Percentiles rank a stretch among this genome's conserved stretches.
Conservation (phyloP, 2,797 vertebrate species). For the Onychomys torridus region DNA sequence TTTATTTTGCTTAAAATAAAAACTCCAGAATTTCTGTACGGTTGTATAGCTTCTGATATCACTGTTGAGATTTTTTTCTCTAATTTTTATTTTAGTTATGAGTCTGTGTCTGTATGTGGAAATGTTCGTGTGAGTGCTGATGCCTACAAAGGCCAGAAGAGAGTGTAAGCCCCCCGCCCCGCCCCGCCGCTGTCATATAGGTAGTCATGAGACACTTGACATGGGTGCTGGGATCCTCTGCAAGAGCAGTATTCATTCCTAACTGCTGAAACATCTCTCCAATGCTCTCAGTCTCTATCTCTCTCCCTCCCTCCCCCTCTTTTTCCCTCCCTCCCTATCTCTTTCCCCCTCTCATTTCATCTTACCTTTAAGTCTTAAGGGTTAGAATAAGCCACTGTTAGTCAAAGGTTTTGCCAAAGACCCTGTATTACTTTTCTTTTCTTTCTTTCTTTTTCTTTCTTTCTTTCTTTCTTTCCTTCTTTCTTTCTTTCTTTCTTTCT, state of each 20-base stretch:
- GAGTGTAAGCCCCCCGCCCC: not conserved
- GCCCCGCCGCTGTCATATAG: not conserved
- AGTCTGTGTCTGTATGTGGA: not conserved
- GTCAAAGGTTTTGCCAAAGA: not conserved
- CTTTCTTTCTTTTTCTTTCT: no score
- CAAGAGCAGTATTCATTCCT: not conserved
- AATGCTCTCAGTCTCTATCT: not conserved
- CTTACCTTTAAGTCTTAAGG: not conserved
- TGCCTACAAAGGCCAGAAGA: not conserved
- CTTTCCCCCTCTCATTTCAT: not conserved
- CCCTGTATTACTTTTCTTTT: no score
- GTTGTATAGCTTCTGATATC: not conserved
- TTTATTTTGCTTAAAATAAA: not conserved
- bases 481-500: no score
- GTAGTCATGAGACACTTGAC: not conserved
- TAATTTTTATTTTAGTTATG: not conserved
- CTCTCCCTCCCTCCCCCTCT: not conserved
- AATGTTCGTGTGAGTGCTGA: not conserved
- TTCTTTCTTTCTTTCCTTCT: no score
- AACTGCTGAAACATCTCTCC: not conserved
- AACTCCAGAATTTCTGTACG: not conserved
- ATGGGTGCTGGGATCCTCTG: not conserved
- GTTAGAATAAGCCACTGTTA: not conserved
- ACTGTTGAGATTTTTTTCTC: not conserved
- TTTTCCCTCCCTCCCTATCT: accelerated